Conservation (phyloP, 2,113 vertebrate species). For the Pollachius pollachius region DNA sequence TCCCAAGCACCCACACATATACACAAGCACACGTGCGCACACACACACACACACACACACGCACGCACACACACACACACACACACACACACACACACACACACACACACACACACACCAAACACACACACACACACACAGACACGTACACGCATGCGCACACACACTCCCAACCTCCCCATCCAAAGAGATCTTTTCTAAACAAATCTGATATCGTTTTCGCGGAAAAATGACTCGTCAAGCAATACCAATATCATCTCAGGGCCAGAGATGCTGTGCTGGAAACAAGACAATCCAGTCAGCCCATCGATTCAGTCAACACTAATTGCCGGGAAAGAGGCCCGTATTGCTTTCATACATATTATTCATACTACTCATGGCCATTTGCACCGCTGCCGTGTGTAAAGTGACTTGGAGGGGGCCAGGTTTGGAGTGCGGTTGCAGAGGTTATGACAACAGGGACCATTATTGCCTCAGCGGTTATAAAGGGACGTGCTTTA, state of each 20-base stretch:
- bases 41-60: too few relatives aligned
- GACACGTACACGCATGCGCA: too few relatives aligned
- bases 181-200: conserved; percentile 49
- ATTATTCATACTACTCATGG: conserved; percentile 28
- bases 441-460: conserved; percentile 43
- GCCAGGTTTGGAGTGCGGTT: conserved; percentile 34
- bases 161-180: background rate
- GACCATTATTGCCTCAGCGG: conserved; percentile 26
- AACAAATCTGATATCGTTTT: conserved; percentile 62
- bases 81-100: too few relatives aligned
- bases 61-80: too few relatives aligned
- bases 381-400: conserved; percentile 26
- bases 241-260: conserved; percentile 54
- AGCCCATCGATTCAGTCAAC: conserved; percentile 66
- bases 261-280: conserved; percentile 27
- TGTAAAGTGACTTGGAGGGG: conserved; percentile 21
- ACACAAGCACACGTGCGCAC: too few relatives aligned
- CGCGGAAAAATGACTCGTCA: conserved; percentile 47
- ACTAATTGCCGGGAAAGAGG: conserved; percentile 68
- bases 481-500: conserved; percentile 12
- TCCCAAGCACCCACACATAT: too few relatives aligned
- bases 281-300: conserved; percentile 61
- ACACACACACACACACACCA: too few relatives aligned
- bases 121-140: too few relatives aligned
- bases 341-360: conserved; percentile 62